Evolutionary conservation across 2,888 invertebrate genomes (phyloP), one percentile per base, ranked within the genome.

Genomic region (Melieria crassipennis): DNA sequence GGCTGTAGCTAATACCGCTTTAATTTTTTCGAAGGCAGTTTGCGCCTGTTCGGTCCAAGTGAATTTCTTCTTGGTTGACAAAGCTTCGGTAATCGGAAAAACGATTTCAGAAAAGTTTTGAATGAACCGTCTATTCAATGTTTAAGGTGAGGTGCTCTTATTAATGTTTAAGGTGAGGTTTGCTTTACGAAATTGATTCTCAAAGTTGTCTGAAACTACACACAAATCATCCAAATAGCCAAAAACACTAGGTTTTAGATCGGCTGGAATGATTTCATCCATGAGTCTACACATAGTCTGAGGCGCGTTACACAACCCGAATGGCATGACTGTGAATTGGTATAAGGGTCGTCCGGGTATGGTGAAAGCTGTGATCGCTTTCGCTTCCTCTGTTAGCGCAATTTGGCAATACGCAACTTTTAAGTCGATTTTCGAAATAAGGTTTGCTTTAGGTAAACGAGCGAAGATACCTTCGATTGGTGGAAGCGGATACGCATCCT

Each of bases 61-160:
- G 45, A 73, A 70, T 42, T 70, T 65, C 9, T 50, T 69, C 13
- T 72, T 71, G 0, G 65, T 67, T 1, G 70, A 71, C 9, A 73
- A 30, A 1, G 67, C 58, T 52, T 46, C 63, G 42, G 63, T 63
- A 16, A 63, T 63, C 9, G 63, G 63, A 50, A 16, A 50, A 16
- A 50, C 48, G 11, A 63, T 30, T 30, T 62, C 67, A 1, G 69
- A 45, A 69, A 74, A 78, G 55, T 78, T 73, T 5, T 73, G 63
- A 13, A 77, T 76, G 47, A 78, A 78, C 4, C 77, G 62, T 0
- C 76, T 57, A 43, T 77, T 77, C 78, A 76, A 78, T 0, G 76
- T 75, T 57, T 1, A 69, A 16, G 9, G 75, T 76, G 1, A 16
- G 16, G n/a, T n/a, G n/a, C n/a, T n/a, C 57, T 78, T 76, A 2